These are phyloP conservation scores for Procambarus virginalis DNA, from an alignment of 1,140 invertebrate genomes.

Conservation along the genomic window DNA sequence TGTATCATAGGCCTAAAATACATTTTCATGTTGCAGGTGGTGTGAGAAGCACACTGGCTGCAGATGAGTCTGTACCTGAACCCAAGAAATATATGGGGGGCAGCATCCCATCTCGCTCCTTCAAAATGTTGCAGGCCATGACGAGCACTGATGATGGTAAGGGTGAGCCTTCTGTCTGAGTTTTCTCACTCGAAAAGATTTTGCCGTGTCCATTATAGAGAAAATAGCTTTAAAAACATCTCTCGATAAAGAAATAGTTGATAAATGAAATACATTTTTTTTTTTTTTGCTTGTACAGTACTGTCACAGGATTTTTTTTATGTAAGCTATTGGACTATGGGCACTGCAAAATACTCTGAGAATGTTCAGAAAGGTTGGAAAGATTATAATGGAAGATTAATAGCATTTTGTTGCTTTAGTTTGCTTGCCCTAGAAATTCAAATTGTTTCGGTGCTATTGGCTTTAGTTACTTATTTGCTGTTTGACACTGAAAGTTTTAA, in stretches of 20 bases:
- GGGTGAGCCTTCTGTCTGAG: neutral
- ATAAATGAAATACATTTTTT: neutral
- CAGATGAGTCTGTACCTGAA: conserved; percentile 80
- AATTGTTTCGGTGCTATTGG: neutral
- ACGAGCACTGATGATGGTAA: conserved; percentile 76
- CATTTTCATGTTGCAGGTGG: conserved; percentile 25
- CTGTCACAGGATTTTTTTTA: neutral
- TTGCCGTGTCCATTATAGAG: neutral
- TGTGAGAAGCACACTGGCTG: conserved; percentile 74
- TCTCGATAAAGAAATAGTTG: too few relatives aligned
- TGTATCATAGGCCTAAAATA: neutral
- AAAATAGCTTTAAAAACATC: neutral
- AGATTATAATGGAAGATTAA: neutral
- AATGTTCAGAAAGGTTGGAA: neutral
- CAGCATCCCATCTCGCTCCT: conserved; percentile 89
- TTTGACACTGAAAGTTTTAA: neutral
- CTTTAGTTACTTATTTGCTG: neutral
- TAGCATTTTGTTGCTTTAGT: neutral
- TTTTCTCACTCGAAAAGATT: neutral
- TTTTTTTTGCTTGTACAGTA: neutral
- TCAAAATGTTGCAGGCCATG: conserved; percentile 88
- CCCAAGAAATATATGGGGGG: conserved; percentile 87
- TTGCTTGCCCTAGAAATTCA: neutral
- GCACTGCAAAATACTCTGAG: neutral
- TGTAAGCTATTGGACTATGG: neutral